Conservation (phyloP, 1,140 invertebrate species). For the Reticulitermes speratus region DNA sequence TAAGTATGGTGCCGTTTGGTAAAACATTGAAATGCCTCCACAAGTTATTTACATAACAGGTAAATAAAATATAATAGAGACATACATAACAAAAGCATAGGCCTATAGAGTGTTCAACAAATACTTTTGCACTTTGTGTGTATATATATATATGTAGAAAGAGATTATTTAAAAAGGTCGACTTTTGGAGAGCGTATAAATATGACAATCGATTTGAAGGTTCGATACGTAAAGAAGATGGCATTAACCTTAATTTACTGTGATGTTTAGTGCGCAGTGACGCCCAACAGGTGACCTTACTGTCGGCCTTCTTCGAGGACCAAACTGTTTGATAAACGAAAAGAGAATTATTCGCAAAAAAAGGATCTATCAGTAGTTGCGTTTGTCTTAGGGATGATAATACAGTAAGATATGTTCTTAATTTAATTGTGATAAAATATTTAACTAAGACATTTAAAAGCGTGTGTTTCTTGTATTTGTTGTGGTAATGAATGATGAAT, state of each 20-base stretch:
- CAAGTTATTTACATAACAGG: not conserved
- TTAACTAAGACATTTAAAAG: not conserved
- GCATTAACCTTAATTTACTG: conserved; percentile 13
- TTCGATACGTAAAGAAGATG: not conserved
- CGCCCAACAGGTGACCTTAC: conserved; percentile 8
- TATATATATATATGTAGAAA: not conserved
- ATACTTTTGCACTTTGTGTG: not conserved
- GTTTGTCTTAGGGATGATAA: not conserved
- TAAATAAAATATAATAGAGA: not conserved
- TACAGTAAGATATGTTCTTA: not conserved
- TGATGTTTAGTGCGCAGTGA: conserved; percentile 14
- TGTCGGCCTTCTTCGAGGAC: conserved; percentile 7
- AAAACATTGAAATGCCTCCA: not conserved
- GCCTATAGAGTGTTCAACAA: not conserved
- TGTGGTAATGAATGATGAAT: not conserved
- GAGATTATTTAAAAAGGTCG: not conserved
- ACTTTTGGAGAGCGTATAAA: not conserved
- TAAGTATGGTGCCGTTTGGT: not conserved
- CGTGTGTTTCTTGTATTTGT: conserved; percentile 11
- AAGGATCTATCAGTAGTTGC: not conserved
- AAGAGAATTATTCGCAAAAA: not conserved
- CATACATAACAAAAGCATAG: not conserved
- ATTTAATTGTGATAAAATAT: not conserved
- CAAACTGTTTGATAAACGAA: conserved; percentile 8
- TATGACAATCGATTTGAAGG: not conserved